These are phyloP conservation scores for Phalacrocorax aristotelis DNA, from an alignment of 2,113 vertebrate genomes.

Conservation along the genomic window DNA sequence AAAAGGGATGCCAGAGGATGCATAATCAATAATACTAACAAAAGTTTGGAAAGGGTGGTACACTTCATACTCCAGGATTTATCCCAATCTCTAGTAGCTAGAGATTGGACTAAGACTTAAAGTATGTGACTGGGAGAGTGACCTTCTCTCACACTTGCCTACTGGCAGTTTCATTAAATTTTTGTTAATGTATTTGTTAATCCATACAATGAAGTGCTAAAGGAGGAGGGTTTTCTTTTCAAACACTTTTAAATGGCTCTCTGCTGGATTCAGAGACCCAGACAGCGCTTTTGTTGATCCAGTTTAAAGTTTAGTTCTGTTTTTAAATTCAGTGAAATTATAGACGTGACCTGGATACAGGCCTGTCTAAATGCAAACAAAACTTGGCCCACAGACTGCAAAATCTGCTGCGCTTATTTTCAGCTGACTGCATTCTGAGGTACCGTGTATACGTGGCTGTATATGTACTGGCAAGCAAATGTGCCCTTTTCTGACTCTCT, in stretches of 20 bases:
- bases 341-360: not conserved
- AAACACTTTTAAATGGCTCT: not conserved
- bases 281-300: not conserved
- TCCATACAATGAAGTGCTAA: not conserved
- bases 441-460: rapidly evolving
- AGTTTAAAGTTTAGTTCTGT: not conserved
- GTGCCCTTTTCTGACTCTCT: not conserved
- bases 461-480: not conserved
- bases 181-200: not conserved
- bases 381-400: not conserved
- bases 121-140: not conserved
- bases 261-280: not conserved
- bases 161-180: not conserved
- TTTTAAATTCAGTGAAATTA: not conserved
- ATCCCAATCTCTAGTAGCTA: not conserved
- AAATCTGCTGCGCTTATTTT: not conserved
- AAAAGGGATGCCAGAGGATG: not conserved
- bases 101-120: not conserved
- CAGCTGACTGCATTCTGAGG: not conserved
- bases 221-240: not conserved
- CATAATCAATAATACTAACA: not conserved
- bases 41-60: not conserved
- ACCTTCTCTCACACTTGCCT: not conserved
- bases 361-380: not conserved
- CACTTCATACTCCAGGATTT: not conserved